Base-by-base conservation (phyloP, 2,113 vertebrate species). In the Gallinago jamesoni region DNA sequence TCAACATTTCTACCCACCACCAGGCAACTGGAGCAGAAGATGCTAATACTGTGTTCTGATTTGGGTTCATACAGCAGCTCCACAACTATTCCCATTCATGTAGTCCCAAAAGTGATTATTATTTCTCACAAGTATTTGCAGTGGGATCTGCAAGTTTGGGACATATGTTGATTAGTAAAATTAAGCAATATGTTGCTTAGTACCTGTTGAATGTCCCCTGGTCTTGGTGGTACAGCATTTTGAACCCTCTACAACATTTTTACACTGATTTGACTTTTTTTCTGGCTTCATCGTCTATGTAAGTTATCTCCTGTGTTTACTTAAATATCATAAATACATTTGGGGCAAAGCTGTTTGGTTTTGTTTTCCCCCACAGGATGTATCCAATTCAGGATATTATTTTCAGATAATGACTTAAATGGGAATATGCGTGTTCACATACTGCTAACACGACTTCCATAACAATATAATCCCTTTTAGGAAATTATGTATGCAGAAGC, bases 341-440 rank as follows among this genome's bases (percentile, higher is more conserved):
- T 78, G 59, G 68, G 56, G 16, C 72, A 2, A 35, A 83, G 84
- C 84, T 83, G 39, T 77, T 90, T 66, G 68, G 55, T 31, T 93
- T 88, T 88, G 55, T 91, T 96, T 84, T 70, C 24, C 90, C 88
- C 80, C 94, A 17, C 60, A 74, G 69, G 90, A 81, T 15, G 13
- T 73, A 78, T 75, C 68, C 68, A 86, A 25, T 50, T 72, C 92
- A 77, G 90, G 82, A 68, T 90, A 93, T 82, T 82, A 78, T 62
- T 89, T 93, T 89, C 95, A 96, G 83, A 62, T 93, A 89, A 94
- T 91, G 80, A 93, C 90, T 80, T 82, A 66, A 94, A 79, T 0
- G 17, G 69, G 80, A 91, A 82, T 75, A 48, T 55, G n/a, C 4
- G 0, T 66, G 79, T 73, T 95, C 80, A n/a, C 47, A 20, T 2